phyloP scores from a whole-genome alignment of 2,888 invertebrate genomes.

The Pseudococcus jackbeardsleyi region DNA sequence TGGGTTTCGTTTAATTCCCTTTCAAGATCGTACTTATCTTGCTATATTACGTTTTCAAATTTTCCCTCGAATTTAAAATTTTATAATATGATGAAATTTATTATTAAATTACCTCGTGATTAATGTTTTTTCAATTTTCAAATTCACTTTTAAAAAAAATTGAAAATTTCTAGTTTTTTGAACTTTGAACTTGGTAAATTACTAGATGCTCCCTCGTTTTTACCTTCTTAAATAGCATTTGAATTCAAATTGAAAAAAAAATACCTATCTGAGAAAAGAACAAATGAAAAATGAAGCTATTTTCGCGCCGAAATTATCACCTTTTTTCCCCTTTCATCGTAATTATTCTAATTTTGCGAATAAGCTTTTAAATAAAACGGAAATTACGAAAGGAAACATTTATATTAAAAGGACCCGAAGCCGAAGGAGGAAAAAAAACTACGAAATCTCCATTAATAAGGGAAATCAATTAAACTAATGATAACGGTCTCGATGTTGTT shows the following conservation, averaged over 20 bases:
- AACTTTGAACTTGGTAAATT: too few relatives aligned
- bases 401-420: conserved; percentile 13
- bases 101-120: too few relatives aligned
- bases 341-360: conserved; percentile 12
- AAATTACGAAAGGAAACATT: conserved; percentile 41
- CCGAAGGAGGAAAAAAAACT: not conserved
- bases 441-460: conserved; percentile 46
- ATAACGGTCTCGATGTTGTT: conserved; percentile 41
- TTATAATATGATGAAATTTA: too few relatives aligned
- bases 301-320: conserved; percentile 17
- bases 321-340: not conserved
- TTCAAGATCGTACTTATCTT: too few relatives aligned
- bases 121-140: too few relatives aligned
- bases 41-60: too few relatives aligned
- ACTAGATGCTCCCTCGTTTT: too few relatives aligned
- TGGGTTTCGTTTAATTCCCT: too few relatives aligned
- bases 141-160: too few relatives aligned
- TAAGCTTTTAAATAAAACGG: conserved; percentile 34
- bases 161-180: too few relatives aligned
- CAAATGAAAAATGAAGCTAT: conserved; percentile 20
- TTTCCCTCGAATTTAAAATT: too few relatives aligned
- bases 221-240: not conserved
- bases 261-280: not conserved
- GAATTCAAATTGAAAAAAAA: not conserved
- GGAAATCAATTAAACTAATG: conserved; percentile 47